Evolutionary conservation across 2,113 vertebrate genomes (phyloP).

Genomic region (Prionailurus bengalensis): DNA sequence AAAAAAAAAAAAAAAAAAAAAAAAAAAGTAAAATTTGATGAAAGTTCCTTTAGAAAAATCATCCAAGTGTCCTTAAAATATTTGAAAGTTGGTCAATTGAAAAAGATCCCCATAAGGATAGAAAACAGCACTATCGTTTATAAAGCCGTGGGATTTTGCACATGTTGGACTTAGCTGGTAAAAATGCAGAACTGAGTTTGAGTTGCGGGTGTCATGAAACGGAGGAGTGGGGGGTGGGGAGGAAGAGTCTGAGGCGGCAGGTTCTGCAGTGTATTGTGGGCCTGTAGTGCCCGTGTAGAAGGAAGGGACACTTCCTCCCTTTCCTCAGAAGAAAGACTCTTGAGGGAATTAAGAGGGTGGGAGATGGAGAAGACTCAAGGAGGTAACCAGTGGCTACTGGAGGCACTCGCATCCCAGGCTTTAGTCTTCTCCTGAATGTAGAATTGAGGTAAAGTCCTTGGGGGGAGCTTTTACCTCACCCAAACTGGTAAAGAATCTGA

Average conservation of each 20-base stretch:
- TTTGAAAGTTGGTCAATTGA: constrained; percentile 1
- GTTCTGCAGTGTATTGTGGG: rapidly evolving
- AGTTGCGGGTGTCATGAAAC: background rate
- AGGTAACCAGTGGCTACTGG: background rate
- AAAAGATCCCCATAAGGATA: background rate
- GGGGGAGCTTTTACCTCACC: background rate
- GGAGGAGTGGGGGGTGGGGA: background rate
- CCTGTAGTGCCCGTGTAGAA: too few relatives aligned
- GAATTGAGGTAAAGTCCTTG: background rate
- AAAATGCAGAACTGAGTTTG: background rate
- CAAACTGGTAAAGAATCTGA: background rate
- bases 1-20: background rate
- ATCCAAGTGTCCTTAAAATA: background rate
- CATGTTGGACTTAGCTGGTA: background rate
- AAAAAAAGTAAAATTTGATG: background rate
- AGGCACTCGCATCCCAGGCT: background rate
- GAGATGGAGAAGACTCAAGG: background rate
- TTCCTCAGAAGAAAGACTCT: background rate
- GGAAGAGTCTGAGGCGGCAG: background rate
- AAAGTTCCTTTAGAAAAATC: background rate
- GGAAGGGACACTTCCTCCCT: background rate
- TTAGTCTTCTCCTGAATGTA: background rate
- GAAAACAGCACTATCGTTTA: background rate
- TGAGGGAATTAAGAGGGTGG: background rate
- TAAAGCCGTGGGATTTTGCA: background rate